Conservation (phyloP, 2,888 invertebrate genomes). For the Homarus gammarus region DNA sequence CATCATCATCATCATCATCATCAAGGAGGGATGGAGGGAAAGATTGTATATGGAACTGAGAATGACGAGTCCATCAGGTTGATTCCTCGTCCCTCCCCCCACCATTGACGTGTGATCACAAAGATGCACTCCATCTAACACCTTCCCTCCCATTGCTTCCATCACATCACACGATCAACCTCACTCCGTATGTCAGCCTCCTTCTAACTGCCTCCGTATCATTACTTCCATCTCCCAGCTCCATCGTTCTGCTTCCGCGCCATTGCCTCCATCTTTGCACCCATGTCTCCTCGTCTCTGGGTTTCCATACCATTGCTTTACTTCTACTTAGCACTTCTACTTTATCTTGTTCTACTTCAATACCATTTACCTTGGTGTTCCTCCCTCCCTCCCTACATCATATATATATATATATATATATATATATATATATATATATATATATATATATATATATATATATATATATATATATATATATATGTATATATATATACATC, state of each 20-base stretch:
- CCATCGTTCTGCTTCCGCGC: neutral
- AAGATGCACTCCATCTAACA: no score
- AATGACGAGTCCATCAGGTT: no score
- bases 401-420: neutral
- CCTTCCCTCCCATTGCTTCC: neutral
- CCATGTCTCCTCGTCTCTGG: no score
- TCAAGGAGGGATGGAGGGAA: no score
- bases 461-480: neutral
- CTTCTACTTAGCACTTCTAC: no score
- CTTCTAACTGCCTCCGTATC: neutral
- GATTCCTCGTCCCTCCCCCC: no score
- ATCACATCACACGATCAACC: neutral
- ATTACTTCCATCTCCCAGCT: neutral
- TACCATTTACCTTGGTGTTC: no score
- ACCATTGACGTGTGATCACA: no score
- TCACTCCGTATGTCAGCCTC: neutral
- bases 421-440: neutral
- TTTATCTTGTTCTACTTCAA: no score
- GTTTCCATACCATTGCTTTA: no score
- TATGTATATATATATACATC: neutral
- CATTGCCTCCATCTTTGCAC: neutral
- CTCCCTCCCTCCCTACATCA: neutral
- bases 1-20: no score
- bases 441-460: neutral
- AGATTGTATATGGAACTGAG: no score